Evolutionary conservation across 2,888 invertebrate genomes (phyloP).

Genomic region (Cheilosia pagana): DNA sequence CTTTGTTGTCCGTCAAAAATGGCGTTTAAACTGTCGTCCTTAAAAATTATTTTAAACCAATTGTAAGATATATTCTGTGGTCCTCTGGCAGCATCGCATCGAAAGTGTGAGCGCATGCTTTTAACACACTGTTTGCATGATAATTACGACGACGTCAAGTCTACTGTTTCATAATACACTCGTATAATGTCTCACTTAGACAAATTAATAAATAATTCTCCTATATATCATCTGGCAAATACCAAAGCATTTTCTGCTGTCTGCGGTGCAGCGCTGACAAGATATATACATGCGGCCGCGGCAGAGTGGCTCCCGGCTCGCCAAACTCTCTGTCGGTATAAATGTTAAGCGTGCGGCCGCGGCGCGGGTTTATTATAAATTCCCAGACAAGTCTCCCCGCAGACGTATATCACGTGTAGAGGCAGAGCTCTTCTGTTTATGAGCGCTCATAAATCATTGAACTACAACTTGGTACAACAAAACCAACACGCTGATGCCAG

Average conservation of each 20-base stretch:
- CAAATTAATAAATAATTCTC: slow-evolving; percentile 72
- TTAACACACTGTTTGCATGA: slow-evolving; percentile 34
- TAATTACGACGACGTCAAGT: slow-evolving; percentile 70
- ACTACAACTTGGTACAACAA: slow-evolving; percentile 46
- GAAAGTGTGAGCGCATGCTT: slow-evolving; percentile 26
- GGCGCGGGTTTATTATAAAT: slow-evolving; percentile 60
- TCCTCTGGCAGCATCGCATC: slow-evolving; percentile 8
- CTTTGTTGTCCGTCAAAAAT: too few relatives aligned
- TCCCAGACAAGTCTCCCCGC: slow-evolving; percentile 61
- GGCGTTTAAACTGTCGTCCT: too few relatives aligned
- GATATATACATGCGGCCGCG: neutral
- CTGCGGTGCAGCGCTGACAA: neutral
- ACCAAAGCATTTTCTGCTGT: slow-evolving; percentile 42
- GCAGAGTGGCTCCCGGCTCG: neutral
- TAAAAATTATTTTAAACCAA: too few relatives aligned
- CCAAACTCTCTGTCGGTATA: slow-evolving; percentile 26
- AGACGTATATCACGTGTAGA: slow-evolving; percentile 20
- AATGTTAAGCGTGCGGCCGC: slow-evolving; percentile 37
- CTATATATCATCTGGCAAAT: slow-evolving; percentile 64
- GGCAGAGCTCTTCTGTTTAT: slow-evolving; percentile 62
- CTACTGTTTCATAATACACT: slow-evolving; percentile 64
- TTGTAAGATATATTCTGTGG: too few relatives aligned
- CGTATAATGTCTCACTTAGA: slow-evolving; percentile 72
- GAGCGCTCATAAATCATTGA: slow-evolving; percentile 65
- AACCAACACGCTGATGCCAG: slow-evolving; percentile 15